phyloP scores from a whole-genome alignment of 2,797 vertebrate species.

The Erithacus rubecula region DNA sequence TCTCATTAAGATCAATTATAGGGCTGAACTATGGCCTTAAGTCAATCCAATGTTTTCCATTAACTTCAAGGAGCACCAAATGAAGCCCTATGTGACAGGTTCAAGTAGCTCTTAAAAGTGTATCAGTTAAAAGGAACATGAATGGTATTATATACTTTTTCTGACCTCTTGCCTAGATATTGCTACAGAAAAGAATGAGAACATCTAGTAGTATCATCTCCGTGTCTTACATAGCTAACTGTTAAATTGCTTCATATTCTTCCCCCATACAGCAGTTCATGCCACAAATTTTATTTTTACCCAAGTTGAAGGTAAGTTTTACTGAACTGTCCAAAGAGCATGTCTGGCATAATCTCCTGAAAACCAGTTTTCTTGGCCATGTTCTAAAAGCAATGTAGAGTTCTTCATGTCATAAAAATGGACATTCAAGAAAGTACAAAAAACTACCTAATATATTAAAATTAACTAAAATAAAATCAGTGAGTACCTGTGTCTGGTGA shows the following conservation, averaged over 20 bases:
- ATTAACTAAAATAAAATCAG: neutral
- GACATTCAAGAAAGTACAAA: neutral
- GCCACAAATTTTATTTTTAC: neutral
- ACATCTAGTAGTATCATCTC: neutral
- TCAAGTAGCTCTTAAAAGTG: neutral
- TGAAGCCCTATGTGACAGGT: neutral
- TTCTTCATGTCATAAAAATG: neutral
- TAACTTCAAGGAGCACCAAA: slow-evolving; percentile 9
- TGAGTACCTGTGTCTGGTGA: neutral
- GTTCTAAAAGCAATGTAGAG: neutral
- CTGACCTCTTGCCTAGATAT: neutral
- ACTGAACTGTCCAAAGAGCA: neutral
- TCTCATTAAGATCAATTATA: slow-evolving; percentile 16
- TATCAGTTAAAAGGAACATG: neutral
- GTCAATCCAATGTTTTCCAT: neutral
- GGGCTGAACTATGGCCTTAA: neutral
- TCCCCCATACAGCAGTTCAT: neutral
- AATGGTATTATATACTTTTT: neutral
- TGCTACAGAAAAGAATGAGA: neutral
- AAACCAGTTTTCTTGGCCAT: neutral
- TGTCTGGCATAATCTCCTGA: neutral
- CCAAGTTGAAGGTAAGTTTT: neutral
- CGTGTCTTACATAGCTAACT: neutral
- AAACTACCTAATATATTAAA: neutral
- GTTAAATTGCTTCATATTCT: neutral